A percentile compares a stretch with the other conserved stretches of the same genome.
These are phyloP conservation scores for Mizuhopecten yessoensis DNA, from an alignment of 1,140 invertebrate species.

Conservation along the genomic window DNA sequence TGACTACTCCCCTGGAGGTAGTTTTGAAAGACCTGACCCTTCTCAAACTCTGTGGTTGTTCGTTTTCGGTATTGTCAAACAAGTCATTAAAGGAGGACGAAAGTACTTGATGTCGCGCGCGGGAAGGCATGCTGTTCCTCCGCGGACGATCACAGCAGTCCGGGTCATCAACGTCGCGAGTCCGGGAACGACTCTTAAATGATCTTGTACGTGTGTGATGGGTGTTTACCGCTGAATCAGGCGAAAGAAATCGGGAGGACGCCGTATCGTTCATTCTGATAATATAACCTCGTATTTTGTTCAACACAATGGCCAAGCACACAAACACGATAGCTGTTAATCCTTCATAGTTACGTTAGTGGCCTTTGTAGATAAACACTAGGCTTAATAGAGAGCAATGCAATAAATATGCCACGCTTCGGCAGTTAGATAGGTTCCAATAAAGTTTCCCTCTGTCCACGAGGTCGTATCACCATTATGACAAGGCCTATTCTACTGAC, in stretches of 20 bases:
- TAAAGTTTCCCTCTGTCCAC: neutral
- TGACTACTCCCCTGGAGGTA: constrained; percentile 95
- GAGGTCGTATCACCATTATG: neutral
- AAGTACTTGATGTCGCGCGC: neutral
- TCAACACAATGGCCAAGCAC: neutral
- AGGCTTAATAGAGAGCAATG: neutral
- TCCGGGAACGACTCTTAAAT: constrained; percentile 60
- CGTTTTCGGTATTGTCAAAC: constrained; percentile 52
- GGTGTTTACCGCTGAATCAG: constrained; percentile 35
- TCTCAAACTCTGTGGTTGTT: constrained; percentile 87
- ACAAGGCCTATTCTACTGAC: neutral
- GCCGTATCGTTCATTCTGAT: constrained; percentile 5
- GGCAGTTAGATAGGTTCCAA: neutral
- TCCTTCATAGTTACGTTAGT: neutral
- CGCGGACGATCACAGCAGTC: constrained; percentile 61
- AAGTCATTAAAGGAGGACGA: constrained; percentile 50
- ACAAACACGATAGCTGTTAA: neutral
- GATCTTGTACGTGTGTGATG: constrained; percentile 63
- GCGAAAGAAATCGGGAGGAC: constrained; percentile 51
- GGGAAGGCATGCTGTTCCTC: constrained; percentile 69
- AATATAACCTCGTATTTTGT: constrained; percentile 10
- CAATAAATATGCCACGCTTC: neutral
- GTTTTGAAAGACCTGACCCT: constrained; percentile 94
- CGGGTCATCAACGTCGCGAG: constrained; percentile 53
- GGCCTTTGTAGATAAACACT: neutral